phyloP scores from a whole-genome alignment of 1,140 invertebrate genomes.

The Lepidurus couesii region DNA sequence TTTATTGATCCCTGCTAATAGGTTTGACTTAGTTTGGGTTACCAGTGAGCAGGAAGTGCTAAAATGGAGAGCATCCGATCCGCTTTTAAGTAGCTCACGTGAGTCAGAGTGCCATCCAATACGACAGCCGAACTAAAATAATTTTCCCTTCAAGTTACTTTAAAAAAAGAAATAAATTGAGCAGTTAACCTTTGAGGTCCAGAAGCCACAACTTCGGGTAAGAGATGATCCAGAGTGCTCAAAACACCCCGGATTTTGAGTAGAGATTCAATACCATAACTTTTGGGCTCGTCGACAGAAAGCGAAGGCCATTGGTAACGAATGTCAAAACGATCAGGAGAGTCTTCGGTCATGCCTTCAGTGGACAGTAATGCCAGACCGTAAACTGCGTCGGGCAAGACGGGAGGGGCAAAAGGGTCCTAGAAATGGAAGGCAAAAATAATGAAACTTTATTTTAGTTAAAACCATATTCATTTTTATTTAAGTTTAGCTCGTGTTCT shows the following conservation, averaged over 20 bases:
- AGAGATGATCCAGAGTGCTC: constrained; percentile 28
- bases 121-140: neutral
- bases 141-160: no score
- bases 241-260: constrained; percentile 24
- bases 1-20: no score
- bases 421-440: neutral
- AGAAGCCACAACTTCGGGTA: constrained; percentile 26
- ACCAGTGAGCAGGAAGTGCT: neutral
- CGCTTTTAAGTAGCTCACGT: neutral
- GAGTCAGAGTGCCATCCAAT: neutral
- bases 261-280: constrained; percentile 17
- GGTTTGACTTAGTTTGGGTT: neutral
- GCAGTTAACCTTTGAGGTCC: neutral
- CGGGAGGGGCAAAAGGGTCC: neutral
- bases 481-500: no score
- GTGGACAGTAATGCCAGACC: constrained; percentile 25
- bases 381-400: constrained; percentile 20
- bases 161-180: neutral
- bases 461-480: neutral
- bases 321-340: constrained; percentile 31
- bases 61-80: neutral
- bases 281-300: neutral
- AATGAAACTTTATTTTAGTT: neutral
- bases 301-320: constrained; percentile 24
- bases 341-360: constrained; percentile 28